phyloP scores from a whole-genome alignment of 2,797 vertebrate species.

The Manis pentadactyla region DNA sequence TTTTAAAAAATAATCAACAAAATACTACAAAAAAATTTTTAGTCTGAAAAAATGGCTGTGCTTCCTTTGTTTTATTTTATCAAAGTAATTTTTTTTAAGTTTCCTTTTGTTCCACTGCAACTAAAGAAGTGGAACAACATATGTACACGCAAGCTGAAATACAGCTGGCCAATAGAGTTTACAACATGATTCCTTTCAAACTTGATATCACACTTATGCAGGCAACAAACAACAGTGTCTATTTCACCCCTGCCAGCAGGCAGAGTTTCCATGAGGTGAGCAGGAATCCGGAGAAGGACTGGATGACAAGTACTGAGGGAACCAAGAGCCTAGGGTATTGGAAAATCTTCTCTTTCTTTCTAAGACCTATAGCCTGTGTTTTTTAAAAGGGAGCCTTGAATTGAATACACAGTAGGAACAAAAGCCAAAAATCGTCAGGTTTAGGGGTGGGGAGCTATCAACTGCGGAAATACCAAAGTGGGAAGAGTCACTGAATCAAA shows the following conservation, averaged over 20 bases:
- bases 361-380: background rate
- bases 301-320: background rate
- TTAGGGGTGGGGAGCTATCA: background rate
- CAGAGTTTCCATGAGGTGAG: background rate
- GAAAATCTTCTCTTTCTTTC: background rate
- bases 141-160: background rate
- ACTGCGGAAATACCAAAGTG: background rate
- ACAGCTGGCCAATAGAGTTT: background rate
- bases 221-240: background rate
- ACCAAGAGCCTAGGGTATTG: background rate
- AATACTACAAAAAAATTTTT: constrained; percentile 3
- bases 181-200: background rate
- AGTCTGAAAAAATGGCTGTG: background rate
- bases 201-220: background rate
- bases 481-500: background rate
- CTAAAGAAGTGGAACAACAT: background rate
- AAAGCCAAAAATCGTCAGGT: background rate
- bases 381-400: background rate
- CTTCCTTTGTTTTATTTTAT: background rate
- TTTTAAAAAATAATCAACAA: background rate
- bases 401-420: background rate
- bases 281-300: background rate
- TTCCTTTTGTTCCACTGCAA: background rate
- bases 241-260: background rate
- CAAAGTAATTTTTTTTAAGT: background rate